Conservation (phyloP, 2,888 invertebrate species). For the Chrysolina oricalcia region DNA sequence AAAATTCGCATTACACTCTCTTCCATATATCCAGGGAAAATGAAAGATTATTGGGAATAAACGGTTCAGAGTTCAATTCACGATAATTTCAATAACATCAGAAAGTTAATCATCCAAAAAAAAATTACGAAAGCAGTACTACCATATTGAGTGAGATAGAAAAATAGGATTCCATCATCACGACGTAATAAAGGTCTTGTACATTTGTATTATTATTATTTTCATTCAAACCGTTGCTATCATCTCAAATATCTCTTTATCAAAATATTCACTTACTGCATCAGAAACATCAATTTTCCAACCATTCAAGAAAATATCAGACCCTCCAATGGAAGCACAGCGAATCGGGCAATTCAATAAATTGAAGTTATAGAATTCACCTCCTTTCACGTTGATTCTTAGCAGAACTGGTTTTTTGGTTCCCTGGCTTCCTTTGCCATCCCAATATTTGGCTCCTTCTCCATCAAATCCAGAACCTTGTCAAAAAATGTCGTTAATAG, state of each 20-base stretch:
- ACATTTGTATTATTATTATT: too few species aligned
- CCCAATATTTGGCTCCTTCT: slow-evolving; percentile 53
- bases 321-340: slow-evolving; percentile 50
- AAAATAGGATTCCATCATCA: too few species aligned
- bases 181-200: too few species aligned
- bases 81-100: too few species aligned
- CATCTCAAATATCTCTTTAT: background rate
- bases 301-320: slow-evolving; percentile 41
- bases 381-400: slow-evolving; percentile 45
- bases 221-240: too few species aligned
- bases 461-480: slow-evolving; percentile 48
- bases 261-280: background rate
- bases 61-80: too few species aligned
- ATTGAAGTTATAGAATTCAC: slow-evolving; percentile 46
- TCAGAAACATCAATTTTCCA: slow-evolving; percentile 52
- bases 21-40: too few species aligned
- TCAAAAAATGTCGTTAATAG: background rate
- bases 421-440: slow-evolving; percentile 52
- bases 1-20: too few species aligned
- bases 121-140: too few species aligned
- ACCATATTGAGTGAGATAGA: too few species aligned
- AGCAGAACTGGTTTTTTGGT: slow-evolving; percentile 51
- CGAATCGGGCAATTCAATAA: slow-evolving; percentile 50
- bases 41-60: too few species aligned
- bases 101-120: too few species aligned